Evolutionary conservation across 1,140 invertebrate species (phyloP).

Genomic region (Brachionus koreanus): DNA sequence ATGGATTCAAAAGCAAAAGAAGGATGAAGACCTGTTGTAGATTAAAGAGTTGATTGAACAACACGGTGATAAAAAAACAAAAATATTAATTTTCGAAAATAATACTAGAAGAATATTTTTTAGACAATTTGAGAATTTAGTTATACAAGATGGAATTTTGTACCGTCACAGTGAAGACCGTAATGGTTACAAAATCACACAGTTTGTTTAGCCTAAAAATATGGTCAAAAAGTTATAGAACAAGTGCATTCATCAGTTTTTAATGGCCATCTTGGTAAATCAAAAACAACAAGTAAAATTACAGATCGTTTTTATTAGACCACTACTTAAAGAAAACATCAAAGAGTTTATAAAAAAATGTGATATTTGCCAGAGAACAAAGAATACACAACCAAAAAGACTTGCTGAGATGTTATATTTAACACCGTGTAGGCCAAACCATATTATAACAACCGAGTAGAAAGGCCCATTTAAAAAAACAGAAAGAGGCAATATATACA

Average conservation of each 20-base stretch:
- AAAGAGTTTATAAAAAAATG: too few relatives aligned
- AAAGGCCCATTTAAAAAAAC: neutral
- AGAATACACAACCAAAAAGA: too few relatives aligned
- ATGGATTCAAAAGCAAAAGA: neutral
- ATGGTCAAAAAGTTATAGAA: neutral
- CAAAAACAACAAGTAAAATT: slow-evolving; percentile 1
- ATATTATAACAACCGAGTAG: too few relatives aligned
- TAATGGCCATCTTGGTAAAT: neutral
- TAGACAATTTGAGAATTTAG: slow-evolving; percentile 8
- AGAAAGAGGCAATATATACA: neutral
- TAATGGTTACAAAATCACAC: neutral
- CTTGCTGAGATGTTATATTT: too few relatives aligned
- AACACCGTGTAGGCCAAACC: too few relatives aligned
- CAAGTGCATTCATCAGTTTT: neutral
- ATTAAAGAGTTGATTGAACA: neutral
- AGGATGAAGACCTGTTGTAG: neutral
- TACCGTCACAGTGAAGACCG: neutral
- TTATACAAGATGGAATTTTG: neutral
- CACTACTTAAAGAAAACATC: neutral
- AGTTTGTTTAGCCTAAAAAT: neutral
- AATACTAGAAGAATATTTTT: neutral
- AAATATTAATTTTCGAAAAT: slow-evolving; percentile 34
- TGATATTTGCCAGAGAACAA: too few relatives aligned
- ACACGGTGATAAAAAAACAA: slow-evolving; percentile 16
- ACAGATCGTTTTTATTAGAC: neutral